Evolutionary conservation across 1,140 invertebrate species (phyloP), one percentile per base, ranked within the genome.

Genomic region (Leptopilina clavipes): DNA sequence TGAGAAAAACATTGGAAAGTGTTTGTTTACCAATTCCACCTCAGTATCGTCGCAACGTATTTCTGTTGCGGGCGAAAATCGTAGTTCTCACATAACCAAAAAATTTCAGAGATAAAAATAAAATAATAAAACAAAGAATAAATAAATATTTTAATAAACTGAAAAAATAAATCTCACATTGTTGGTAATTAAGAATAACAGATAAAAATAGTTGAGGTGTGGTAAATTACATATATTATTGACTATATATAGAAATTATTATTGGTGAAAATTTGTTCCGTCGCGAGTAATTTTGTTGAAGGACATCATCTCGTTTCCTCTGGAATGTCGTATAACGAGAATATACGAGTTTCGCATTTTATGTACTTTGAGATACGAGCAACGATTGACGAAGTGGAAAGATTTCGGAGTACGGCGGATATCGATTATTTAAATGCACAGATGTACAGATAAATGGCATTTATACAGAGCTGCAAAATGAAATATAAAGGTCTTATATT

Each of bases 381-480:
- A n/a, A 7, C 22, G 59, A 65, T 65, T 65, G 59, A 65, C 59
- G 12, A 65, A 65, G 59, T 65, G 59, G 25, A 65, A 65, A 65
- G 59, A 65, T 65, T 65, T 65, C 59, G 22, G 19, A 65, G 22
- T 65, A 10, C 19, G 59, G 12, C 22, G 59, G 10, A 10, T 10
- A 65, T 65, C 22, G 59, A 65, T 65, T 65, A 65, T 65, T 65
- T 65, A 65, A 65, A 65, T 65, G 22, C 25, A 65, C 22, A 65
- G 22, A 65, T 65, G 59, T 65, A 65, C 59, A 65, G 59, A 65
- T 65, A 65, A 65, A 31, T n/a, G 22, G 14, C 59, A 65, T 65
- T 65, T n/a, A 65, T 65, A 65, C 25, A 31, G 19, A 31, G 25
- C 59, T 25, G 11, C 22, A 65, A 65, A 65, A 65, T 65, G 59